Conservation (phyloP, 2,113 vertebrate species). For the Danionella cerebrum region DNA sequence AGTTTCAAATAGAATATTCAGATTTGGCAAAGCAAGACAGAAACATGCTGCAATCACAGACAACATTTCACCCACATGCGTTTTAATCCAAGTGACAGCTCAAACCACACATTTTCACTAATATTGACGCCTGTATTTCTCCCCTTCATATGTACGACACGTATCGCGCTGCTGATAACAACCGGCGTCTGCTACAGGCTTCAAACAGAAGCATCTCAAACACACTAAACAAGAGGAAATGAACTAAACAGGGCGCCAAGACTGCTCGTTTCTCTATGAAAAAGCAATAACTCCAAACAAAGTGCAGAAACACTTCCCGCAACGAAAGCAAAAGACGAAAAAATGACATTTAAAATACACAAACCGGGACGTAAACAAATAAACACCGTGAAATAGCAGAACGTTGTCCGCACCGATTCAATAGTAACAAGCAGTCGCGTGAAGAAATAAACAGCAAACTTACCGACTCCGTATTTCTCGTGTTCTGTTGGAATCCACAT, state of each 20-base stretch:
- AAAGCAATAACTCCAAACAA: no score
- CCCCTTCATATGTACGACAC: no score
- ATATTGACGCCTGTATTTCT: not conserved
- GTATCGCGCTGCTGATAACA: no score
- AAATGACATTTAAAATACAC: not conserved
- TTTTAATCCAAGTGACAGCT: not conserved
- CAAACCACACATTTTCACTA: not conserved
- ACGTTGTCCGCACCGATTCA: not conserved
- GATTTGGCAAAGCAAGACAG: no score
- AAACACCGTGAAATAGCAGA: not conserved
- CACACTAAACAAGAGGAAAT: not conserved
- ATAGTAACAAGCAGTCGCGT: not conserved
- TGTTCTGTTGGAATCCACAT: slow-evolving; percentile 97
- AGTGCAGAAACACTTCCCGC: not conserved
- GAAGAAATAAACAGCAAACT: slow-evolving; percentile 58
- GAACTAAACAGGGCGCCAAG: not conserved
- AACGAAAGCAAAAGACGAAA: no score
- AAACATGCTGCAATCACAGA: not conserved
- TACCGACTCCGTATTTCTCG: slow-evolving; percentile 97
- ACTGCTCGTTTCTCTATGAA: not conserved
- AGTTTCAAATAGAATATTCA: no score
- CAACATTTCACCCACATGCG: not conserved
- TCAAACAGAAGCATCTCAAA: no score
- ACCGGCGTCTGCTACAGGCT: no score
- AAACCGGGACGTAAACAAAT: not conserved